These are phyloP conservation scores for Tricholauxania praeusta DNA, from an alignment of 2,888 invertebrate genomes.

Conservation along the genomic window DNA sequence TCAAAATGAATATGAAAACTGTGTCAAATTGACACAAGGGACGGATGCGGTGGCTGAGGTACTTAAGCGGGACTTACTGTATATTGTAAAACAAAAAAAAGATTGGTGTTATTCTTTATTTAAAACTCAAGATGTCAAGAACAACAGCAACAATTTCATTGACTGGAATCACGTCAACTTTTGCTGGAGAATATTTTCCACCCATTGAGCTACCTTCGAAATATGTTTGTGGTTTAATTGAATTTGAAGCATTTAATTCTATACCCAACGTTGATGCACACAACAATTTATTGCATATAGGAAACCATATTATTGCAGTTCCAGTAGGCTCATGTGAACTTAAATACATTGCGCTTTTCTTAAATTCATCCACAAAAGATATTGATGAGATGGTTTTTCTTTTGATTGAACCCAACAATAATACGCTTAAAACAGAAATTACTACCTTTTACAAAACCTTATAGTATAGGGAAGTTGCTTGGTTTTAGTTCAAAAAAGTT, in stretches of 20 bases:
- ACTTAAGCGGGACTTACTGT: too few relatives aligned
- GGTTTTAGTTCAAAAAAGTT: constrained; percentile 41
- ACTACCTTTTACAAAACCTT: neutral
- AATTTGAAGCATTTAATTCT: neutral
- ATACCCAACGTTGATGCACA: constrained; percentile 33
- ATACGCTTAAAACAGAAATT: constrained; percentile 26
- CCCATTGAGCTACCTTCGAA: constrained; percentile 20
- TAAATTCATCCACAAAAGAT: constrained; percentile 3
- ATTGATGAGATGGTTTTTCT: neutral
- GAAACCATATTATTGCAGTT: constrained; percentile 24
- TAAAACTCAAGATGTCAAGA: too few relatives aligned
- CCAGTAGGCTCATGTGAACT: constrained; percentile 37
- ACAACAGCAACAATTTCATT: too few relatives aligned
- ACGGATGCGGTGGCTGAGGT: too few relatives aligned
- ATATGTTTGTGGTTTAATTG: constrained; percentile 33
- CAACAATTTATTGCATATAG: constrained; percentile 34
- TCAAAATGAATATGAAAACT: too few relatives aligned
- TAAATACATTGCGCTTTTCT: constrained; percentile 8
- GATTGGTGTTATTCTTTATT: too few relatives aligned
- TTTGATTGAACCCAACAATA: neutral
- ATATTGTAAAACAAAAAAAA: too few relatives aligned
- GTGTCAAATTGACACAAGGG: too few relatives aligned
- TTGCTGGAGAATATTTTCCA: constrained; percentile 28
- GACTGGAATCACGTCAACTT: too few relatives aligned
- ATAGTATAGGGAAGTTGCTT: constrained; percentile 31